Percentiles rank a stretch among this genome's conserved stretches.
phyloP scores from a whole-genome alignment of 2,797 vertebrate genomes.

The Iguana delicatissima region DNA sequence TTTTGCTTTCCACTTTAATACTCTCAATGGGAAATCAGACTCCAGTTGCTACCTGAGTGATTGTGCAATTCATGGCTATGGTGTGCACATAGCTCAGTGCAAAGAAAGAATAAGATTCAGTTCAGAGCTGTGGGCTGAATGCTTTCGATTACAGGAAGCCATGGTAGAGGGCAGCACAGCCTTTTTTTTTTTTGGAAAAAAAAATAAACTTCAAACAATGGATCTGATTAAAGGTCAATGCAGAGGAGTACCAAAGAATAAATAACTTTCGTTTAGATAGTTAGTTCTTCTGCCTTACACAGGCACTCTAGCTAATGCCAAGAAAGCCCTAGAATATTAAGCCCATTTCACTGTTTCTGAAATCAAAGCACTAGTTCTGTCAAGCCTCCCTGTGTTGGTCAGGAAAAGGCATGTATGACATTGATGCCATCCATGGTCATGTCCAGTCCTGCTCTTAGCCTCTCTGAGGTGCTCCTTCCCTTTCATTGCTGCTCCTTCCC shows the following conservation, averaged over 20 bases:
- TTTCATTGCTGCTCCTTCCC: no score
- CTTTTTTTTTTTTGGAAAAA: neutral
- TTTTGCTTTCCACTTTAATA: neutral
- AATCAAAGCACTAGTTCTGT: neutral
- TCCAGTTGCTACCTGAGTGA: neutral
- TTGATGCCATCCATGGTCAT: neutral
- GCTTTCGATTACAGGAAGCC: neutral
- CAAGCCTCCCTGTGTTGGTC: neutral
- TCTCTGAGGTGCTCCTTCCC: no score
- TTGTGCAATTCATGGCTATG: neutral
- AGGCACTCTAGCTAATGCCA: neutral
- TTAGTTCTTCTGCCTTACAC: neutral
- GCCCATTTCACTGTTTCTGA: neutral
- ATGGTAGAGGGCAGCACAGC: neutral
- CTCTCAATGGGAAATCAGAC: neutral
- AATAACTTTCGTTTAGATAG: neutral
- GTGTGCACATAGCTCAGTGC: neutral
- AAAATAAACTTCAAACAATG: neutral
- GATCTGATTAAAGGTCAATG: conserved; percentile 3
- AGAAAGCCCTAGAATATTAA: neutral
- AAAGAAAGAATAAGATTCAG: neutral
- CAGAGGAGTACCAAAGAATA: neutral
- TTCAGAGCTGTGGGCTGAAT: neutral
- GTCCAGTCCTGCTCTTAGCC: no score
- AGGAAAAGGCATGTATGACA: neutral